Percentiles rank a stretch among this genome's conserved stretches.
phyloP scores from a whole-genome alignment of 2,888 invertebrate species.

The Sesia bembeciformis region DNA sequence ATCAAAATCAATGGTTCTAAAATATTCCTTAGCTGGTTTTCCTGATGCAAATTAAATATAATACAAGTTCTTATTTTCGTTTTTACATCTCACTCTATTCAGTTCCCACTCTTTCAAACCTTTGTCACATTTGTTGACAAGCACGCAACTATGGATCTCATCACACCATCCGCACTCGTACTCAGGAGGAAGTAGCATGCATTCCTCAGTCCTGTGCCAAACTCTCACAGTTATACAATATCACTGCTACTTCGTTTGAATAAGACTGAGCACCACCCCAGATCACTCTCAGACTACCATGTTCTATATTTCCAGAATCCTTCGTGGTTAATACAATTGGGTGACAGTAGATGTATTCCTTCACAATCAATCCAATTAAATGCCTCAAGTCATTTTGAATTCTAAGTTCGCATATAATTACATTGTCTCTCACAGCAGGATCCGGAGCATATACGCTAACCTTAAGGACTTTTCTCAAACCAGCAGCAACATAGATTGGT shows the following conservation, averaged over 20 bases:
- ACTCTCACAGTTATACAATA: conserved; percentile 24
- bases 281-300: conserved; percentile 18
- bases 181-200: conserved; percentile 8
- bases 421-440: conserved; percentile 23
- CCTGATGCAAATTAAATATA: conserved; percentile 5
- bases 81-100: conserved; percentile 14
- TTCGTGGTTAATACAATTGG: conserved; percentile 14
- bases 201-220: conserved; percentile 11
- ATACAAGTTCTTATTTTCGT: conserved; percentile 14
- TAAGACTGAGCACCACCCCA: conserved; percentile 26
- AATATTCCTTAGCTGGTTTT: background rate
- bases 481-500: background rate
- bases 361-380: conserved; percentile 23
- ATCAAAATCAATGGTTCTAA: too few species aligned
- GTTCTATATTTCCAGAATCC: conserved; percentile 9
- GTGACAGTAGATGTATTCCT: conserved; percentile 24
- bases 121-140: conserved; percentile 14
- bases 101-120: conserved; percentile 18
- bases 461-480: background rate
- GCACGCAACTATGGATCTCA: conserved; percentile 9
- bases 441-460: conserved; percentile 26
- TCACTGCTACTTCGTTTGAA: conserved; percentile 24
- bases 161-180: conserved; percentile 17
- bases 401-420: conserved; percentile 26
- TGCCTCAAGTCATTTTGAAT: conserved; percentile 16